These are phyloP conservation scores for Cathartes aura DNA, from an alignment of 2,113 vertebrate genomes.

Conservation along the genomic window DNA sequence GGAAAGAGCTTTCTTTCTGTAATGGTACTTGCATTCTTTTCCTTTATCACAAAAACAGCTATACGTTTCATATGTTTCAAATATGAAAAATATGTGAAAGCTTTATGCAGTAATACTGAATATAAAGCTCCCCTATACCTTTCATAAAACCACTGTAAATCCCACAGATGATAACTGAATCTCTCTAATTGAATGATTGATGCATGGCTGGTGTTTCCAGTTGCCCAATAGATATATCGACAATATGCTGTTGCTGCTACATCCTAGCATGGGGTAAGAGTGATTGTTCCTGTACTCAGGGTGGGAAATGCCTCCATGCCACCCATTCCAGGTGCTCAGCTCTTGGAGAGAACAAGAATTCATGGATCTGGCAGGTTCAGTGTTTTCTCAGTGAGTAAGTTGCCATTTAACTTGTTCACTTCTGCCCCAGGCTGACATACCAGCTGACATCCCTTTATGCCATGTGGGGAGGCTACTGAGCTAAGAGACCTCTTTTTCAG, in stretches of 20 bases:
- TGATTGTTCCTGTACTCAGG: background rate
- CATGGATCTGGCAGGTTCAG: background rate
- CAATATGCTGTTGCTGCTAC: background rate
- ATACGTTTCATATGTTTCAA: background rate
- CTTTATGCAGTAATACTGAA: background rate
- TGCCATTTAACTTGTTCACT: background rate
- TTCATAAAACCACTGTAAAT: background rate
- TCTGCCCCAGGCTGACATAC: background rate
- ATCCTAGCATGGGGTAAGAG: accelerated
- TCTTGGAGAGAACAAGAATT: background rate
- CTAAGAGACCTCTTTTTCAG: background rate
- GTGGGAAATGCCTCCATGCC: background rate
- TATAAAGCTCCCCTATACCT: background rate
- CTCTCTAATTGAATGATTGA: background rate
- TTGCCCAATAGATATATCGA: accelerated
- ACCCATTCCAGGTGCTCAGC: background rate
- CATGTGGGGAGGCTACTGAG: background rate
- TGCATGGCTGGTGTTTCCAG: background rate
- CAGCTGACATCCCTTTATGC: accelerated
- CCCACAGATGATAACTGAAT: background rate
- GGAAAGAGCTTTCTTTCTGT: background rate
- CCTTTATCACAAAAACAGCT: background rate
- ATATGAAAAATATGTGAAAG: background rate
- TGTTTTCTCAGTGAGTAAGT: background rate
- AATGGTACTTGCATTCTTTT: background rate